Conservation (phyloP, 2,113 vertebrate genomes). For the Catharus fuscescens region DNA sequence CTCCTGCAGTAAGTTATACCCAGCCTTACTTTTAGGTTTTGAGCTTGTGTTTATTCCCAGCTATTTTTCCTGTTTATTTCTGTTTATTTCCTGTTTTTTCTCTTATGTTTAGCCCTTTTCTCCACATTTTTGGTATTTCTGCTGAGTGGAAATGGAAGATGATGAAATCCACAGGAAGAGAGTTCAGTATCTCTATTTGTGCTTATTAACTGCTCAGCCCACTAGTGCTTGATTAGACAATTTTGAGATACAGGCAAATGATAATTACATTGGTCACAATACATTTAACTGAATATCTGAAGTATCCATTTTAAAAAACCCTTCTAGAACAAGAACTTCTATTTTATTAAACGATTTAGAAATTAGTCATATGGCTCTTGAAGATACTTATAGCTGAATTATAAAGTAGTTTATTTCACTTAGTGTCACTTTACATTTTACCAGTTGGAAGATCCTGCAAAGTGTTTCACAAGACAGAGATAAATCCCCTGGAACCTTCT, state of each 20-base stretch:
- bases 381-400: conserved; percentile 46
- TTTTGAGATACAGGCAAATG: neutral
- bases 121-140: neutral
- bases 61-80: neutral
- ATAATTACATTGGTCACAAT: conserved; percentile 32
- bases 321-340: conserved; percentile 29
- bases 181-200: neutral
- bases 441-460: conserved; percentile 27
- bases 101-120: neutral
- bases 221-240: conserved; percentile 22
- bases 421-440: conserved; percentile 59
- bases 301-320: conserved; percentile 40
- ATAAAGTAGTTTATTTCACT: conserved; percentile 47
- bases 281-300: conserved; percentile 41
- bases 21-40: neutral
- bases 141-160: neutral
- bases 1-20: neutral
- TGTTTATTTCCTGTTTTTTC: neutral
- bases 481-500: conserved; percentile 7
- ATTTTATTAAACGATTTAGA: conserved; percentile 46
- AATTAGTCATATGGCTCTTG: neutral
- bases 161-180: neutral
- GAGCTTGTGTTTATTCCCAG: neutral
- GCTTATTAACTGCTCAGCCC: neutral
- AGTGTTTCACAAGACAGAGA: neutral